Evolutionary conservation across 1,140 invertebrate genomes (phyloP).

Genomic region (Diorhabda carinulata): DNA sequence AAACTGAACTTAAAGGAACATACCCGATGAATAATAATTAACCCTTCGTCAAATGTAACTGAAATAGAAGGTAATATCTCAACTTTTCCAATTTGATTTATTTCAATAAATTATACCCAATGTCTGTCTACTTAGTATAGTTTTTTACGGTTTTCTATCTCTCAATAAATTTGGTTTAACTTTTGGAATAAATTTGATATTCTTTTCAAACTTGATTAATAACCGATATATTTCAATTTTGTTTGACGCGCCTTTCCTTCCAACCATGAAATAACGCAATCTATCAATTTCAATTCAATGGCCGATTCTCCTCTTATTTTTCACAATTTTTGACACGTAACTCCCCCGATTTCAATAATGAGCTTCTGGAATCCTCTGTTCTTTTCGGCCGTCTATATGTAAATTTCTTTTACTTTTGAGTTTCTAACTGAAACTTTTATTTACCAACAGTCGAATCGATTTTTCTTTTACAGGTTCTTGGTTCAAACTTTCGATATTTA

Average conservation of each 20-base stretch:
- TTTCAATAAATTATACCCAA: too few relatives aligned
- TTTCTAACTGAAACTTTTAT: not conserved
- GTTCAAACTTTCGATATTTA: too few relatives aligned
- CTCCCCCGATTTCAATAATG: not conserved
- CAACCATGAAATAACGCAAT: not conserved
- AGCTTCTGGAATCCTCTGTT: not conserved
- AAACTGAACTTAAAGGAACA: too few relatives aligned
- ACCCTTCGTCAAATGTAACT: too few relatives aligned
- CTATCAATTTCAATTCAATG: conserved; percentile 1
- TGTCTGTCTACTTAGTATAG: too few relatives aligned
- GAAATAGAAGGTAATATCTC: too few relatives aligned
- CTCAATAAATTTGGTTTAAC: too few relatives aligned
- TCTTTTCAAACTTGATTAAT: conserved; percentile 1
- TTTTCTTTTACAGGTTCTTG: not conserved
- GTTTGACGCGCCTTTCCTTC: not conserved
- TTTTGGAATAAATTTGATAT: not conserved
- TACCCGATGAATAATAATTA: too few relatives aligned
- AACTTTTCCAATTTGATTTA: too few relatives aligned
- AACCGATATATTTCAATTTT: not conserved
- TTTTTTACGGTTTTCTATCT: too few relatives aligned
- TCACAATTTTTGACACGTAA: not conserved
- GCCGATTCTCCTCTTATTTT: conserved; percentile 2
- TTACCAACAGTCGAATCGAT: not conserved
- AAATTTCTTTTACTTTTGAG: not conserved
- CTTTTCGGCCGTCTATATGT: conserved; percentile 1